phyloP scores from a whole-genome alignment of 2,797 vertebrate species.

The Oryzias sinensis region DNA sequence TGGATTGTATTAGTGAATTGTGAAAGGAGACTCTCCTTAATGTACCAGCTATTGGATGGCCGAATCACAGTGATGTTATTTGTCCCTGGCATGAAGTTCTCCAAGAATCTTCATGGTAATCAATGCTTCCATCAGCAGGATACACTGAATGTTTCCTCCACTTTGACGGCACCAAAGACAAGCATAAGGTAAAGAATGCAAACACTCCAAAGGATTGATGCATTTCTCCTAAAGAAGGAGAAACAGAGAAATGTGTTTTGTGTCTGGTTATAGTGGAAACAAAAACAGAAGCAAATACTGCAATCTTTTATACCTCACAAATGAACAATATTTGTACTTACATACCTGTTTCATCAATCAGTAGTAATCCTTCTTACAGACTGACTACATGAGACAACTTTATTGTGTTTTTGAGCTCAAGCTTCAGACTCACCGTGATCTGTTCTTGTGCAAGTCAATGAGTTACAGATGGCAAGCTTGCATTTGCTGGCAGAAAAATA shows the following conservation, averaged over 20 bases:
- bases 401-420: slow-evolving; percentile 36
- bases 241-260: no score
- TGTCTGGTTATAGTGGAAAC: no score
- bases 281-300: no score
- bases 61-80: slow-evolving; percentile 63
- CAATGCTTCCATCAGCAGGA: slow-evolving; percentile 70
- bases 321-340: no score
- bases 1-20: no score
- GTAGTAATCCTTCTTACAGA: not conserved
- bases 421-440: slow-evolving; percentile 26
- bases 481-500: no score
- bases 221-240: slow-evolving; percentile 29
- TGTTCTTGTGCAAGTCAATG: slow-evolving; percentile 21
- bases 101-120: slow-evolving; percentile 70
- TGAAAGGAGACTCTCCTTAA: no score
- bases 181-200: slow-evolving; percentile 16
- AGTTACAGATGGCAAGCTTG: slow-evolving; percentile 20
- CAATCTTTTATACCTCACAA: no score
- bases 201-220: slow-evolving; percentile 5
- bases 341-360: not conserved
- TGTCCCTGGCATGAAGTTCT: slow-evolving; percentile 59
- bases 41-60: slow-evolving; percentile 65
- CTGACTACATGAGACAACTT: no score
- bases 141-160: slow-evolving; percentile 63
- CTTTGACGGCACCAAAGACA: slow-evolving; percentile 30